Conservation (phyloP, 2,113 vertebrate genomes). For the Myiopsitta monachus region DNA sequence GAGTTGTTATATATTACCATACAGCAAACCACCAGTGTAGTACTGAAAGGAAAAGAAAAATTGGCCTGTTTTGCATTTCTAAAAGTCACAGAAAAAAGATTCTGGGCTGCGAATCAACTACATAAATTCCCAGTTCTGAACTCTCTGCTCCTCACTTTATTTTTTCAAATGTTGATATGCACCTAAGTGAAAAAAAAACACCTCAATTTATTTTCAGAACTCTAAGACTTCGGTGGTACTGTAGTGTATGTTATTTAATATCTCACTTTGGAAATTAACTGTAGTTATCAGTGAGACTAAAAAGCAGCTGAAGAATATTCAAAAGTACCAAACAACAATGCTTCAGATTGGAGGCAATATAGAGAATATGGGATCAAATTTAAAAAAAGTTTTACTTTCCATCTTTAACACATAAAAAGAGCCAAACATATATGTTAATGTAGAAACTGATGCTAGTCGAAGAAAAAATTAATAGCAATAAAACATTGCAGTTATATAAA, state of each 20-base stretch:
- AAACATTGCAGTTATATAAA: not conserved
- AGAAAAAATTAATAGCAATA: not conserved
- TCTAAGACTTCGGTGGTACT: not conserved
- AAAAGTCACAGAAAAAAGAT: not conserved
- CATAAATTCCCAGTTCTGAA: not conserved
- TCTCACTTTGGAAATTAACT: not conserved
- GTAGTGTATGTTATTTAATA: not conserved
- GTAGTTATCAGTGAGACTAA: not conserved
- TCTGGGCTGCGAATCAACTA: not conserved
- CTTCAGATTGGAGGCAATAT: not conserved
- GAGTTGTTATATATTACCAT: not conserved
- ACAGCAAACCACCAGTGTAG: not conserved
- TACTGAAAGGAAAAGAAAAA: not conserved
- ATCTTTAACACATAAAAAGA: not conserved
- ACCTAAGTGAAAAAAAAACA: fast-evolving
- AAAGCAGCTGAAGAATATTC: not conserved
- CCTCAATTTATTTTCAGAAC: not conserved
- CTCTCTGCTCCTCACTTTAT: not conserved
- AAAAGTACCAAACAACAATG: not conserved
- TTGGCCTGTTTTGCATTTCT: not conserved
- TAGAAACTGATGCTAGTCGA: not conserved
- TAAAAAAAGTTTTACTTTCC: not conserved
- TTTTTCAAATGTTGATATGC: not conserved
- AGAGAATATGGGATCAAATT: not conserved
- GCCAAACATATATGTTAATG: not conserved